Evolutionary conservation across 2,113 vertebrate species (phyloP), one percentile per base, ranked within the genome.

Genomic region (Brachypteracias leptosomus): DNA sequence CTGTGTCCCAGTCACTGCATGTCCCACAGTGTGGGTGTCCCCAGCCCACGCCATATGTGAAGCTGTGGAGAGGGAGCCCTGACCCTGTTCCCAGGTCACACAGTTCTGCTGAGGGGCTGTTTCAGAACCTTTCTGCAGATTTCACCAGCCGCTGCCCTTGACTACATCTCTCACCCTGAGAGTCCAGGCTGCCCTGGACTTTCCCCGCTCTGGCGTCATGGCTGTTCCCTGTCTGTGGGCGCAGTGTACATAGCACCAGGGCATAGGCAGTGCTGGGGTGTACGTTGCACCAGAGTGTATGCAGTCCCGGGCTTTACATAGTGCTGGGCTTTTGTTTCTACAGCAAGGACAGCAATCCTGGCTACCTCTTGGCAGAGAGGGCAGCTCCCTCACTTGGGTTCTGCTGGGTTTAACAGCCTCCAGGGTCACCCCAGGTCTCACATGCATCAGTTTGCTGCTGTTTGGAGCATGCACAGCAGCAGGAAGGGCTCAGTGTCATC

Each of bases 151-250:
- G 1, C 78, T 95, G 88, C 77, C 91, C 85, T 90, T 94, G 95
- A 91, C 93, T 62, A 4, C 24, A 1, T 67, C 70, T 66, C 51
- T 87, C 14, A 6, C 46, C 57, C 89, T 7, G 36, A n/a, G n/a
- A n/a, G n/a, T n/a, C n/a, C n/a, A n/a, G n/a, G 46, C 73, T 58
- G 58, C 76, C 65, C 85, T 79, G 96, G 95, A 97, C 96, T 96
- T 97, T 94, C 81, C 65, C 84, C 72, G 3, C 36, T 70, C 71
- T 91, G 95, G 92, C 88, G 90, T 96, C 95, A 95, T 7, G 7
- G 72, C 11, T 92, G 95, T 92, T 94, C 90, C 92, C 83, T 86
- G 88, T 36, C 89, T 31, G 67, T 7, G 22, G 72, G 81, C 31
- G 42, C 19, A 1, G 66, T 6, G 58, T 78, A 24, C 4, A 8